Conservation (phyloP, 64 coral and sea anemone species). For the Pocillopora verrucosa region DNA sequence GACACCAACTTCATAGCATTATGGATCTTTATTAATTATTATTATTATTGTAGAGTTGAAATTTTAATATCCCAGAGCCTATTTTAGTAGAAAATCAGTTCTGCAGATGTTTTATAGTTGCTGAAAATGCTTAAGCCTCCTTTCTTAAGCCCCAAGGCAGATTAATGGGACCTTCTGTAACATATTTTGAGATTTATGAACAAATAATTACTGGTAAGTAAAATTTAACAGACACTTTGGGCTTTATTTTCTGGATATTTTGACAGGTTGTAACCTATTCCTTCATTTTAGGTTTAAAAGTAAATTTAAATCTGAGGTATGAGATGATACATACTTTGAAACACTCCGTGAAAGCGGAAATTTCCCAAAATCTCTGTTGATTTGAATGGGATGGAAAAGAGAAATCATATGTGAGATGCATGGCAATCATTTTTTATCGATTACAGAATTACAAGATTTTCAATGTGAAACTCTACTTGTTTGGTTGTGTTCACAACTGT, state of each 20-base stretch:
- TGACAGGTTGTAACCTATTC: background rate
- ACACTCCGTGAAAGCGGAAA: background rate
- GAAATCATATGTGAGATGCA: background rate
- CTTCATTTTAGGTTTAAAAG: background rate
- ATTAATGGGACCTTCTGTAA: slow-evolving; percentile 33
- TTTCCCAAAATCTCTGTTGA: background rate
- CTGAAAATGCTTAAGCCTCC: background rate
- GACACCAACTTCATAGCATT: slow-evolving; percentile 73
- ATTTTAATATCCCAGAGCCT: slow-evolving; percentile 42
- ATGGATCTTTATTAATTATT: slow-evolving; percentile 15
- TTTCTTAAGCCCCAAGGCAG: background rate
- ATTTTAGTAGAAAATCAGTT: slow-evolving; percentile 32
- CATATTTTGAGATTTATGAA: background rate
- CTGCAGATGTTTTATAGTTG: background rate
- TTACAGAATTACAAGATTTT: too few species aligned
- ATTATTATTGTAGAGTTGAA: slow-evolving; percentile 43
- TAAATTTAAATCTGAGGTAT: background rate
- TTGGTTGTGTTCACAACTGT: too few species aligned
- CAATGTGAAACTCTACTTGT: too few species aligned
- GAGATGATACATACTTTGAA: too few species aligned
- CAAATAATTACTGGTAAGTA: background rate
- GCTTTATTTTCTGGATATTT: slow-evolving; percentile 1
- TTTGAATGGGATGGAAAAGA: background rate
- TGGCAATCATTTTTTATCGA: too few species aligned
- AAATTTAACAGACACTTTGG: background rate